Evolutionary conservation across 2,113 vertebrate genomes (phyloP), one percentile per base, ranked within the genome.

Genomic region (Dipodomys ordii): DNA sequence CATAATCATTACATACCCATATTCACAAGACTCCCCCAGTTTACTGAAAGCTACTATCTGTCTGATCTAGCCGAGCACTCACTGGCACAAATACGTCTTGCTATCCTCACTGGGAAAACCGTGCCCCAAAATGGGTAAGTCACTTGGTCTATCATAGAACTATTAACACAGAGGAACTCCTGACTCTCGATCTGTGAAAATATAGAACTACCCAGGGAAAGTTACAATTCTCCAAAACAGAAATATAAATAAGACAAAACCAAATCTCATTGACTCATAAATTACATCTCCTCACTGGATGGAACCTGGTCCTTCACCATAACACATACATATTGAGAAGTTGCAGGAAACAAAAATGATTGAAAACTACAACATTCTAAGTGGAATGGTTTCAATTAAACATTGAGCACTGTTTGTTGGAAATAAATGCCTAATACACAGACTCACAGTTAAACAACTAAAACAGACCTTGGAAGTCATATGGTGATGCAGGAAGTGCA

Each of bases 341-440:
- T 0, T 0, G 11, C 39, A 2, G 13, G 10, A 2, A 27, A 32
- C 9, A 13, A 16, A 22, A 27, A 18, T 3, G 77, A 67, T 0
- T 44, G 30, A 9, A 91, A 35, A 69, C 71, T 39, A 74, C 39
- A 72, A 74, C 9, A 60, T n/a, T 57, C 18, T 10, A 74, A 25
- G 27, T 67, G 27, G 39, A 69, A 90, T 46, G 32, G 28, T 74
- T 82, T 62, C 4, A 22, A 87, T 35, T 62, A n/a, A 88, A 94
- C 85, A 81, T 30, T 83, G 72, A 78, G 83, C 68, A n/a, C 30
- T 68, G 20, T 5, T 82, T 68, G 20, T 5, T 82, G 32, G 90
- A 78, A 96, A 95, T 62, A 90, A 72, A 91, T 64, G 83, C 57
- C 62, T 64, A 77, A 78, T 39, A 69, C n/a, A 90, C 35, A 81